Evolutionary conservation across 2,113 vertebrate species (phyloP).

Genomic region (Corythoichthys intestinalis): DNA sequence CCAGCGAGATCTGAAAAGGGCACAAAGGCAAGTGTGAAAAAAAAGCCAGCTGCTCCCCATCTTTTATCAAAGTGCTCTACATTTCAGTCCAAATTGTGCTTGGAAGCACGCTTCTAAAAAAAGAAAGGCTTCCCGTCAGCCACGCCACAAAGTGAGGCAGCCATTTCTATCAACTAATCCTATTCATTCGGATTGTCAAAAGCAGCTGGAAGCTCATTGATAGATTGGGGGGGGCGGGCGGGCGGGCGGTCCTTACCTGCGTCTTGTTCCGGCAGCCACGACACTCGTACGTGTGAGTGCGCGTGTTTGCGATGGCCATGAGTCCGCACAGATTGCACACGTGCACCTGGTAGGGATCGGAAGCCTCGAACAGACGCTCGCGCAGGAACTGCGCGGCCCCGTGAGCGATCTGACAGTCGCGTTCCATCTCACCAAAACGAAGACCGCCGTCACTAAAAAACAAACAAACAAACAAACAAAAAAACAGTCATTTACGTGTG

Average conservation of each 20-base stretch:
- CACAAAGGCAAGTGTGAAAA: neutral
- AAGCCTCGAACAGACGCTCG: slow-evolving; percentile 93
- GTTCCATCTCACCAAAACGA: slow-evolving; percentile 98
- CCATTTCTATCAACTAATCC: too few species aligned
- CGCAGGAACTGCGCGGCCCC: slow-evolving; percentile 94
- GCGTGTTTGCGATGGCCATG: slow-evolving; percentile 96
- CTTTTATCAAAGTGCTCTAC: too few species aligned
- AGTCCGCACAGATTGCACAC: slow-evolving; percentile 97
- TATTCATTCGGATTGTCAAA: neutral
- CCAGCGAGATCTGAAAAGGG: slow-evolving; percentile 85
- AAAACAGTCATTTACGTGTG: too few species aligned
- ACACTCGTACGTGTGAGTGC: slow-evolving; percentile 96
- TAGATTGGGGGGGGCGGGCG: too few species aligned
- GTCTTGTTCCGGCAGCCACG: slow-evolving; percentile 97
- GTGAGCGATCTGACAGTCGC: slow-evolving; percentile 97
- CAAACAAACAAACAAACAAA: neutral
- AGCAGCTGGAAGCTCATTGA: neutral
- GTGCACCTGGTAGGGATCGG: slow-evolving; percentile 95
- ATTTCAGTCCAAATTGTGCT: too few species aligned
- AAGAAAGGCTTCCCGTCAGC: too few species aligned
- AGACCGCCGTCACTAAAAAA: slow-evolving; percentile 86
- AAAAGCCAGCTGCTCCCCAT: neutral
- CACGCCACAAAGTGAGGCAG: too few species aligned
- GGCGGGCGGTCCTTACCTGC: slow-evolving; percentile 84
- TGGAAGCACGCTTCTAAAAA: too few species aligned